Evolutionary conservation across 2,888 invertebrate genomes (phyloP).

Genomic region (Pollenia amentaria): DNA sequence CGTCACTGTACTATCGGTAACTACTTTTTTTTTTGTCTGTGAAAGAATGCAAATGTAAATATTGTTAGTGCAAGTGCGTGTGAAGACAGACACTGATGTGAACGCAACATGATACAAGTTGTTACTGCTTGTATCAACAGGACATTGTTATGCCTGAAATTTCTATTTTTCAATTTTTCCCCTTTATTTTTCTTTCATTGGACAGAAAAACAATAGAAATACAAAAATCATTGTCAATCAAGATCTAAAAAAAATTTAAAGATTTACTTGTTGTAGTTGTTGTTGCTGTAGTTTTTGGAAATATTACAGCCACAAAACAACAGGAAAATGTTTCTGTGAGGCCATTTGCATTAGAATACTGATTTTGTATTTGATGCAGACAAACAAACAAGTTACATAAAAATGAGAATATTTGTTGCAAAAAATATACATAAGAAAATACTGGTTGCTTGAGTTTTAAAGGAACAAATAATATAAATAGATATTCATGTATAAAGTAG

Average conservation of each 20-base stretch:
- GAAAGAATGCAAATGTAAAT: neutral
- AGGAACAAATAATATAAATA: no score
- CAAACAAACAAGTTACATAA: slow-evolving; percentile 7
- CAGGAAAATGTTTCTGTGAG: slow-evolving; percentile 18
- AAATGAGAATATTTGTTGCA: neutral
- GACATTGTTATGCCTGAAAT: neutral
- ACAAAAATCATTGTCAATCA: slow-evolving; percentile 14
- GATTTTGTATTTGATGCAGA: slow-evolving; percentile 28
- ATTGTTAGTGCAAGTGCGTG: neutral
- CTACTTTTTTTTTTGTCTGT: neutral
- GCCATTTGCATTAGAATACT: slow-evolving; percentile 17
- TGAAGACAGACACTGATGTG: neutral
- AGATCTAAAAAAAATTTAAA: slow-evolving; percentile 1
- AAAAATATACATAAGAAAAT: neutral
- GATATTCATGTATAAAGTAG: no score
- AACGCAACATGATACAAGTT: neutral
- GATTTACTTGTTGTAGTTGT: neutral
- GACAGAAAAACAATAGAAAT: neutral
- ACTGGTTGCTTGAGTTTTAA: no score
- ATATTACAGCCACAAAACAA: neutral
- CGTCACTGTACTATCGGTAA: no score
- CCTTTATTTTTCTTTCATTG: neutral
- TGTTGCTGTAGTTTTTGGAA: neutral
- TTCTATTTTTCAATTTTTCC: neutral
- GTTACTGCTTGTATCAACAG: neutral